Evolutionary conservation across 53 echinoderm and acorn worm genomes (phyloP).

Genomic region (Echinarachnius parma): DNA sequence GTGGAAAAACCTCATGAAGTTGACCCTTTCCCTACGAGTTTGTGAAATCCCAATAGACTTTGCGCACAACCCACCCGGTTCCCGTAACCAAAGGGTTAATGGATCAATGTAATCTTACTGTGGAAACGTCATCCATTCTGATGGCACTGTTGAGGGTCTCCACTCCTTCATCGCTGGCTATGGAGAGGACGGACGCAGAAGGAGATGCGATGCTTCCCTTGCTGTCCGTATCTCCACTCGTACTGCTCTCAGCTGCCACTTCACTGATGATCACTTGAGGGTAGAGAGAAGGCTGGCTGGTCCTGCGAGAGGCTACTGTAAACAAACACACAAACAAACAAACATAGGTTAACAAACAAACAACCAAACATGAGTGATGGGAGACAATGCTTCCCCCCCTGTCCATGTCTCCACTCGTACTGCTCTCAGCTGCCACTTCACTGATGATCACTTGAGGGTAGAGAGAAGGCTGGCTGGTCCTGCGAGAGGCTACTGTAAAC

Average conservation of each 20-base stretch:
- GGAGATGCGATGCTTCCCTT: slow-evolving; percentile 39
- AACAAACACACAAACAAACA: too few species aligned
- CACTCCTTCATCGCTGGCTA: slow-evolving; percentile 41
- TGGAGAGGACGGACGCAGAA: slow-evolving; percentile 55
- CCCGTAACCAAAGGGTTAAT: background rate
- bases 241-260: background rate
- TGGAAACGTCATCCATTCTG: slow-evolving; percentile 47
- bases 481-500: slow-evolving; percentile 7
- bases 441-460: slow-evolving; percentile 52
- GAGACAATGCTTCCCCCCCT: slow-evolving; percentile 36
- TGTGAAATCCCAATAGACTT: too few species aligned
- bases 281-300: slow-evolving; percentile 2
- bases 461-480: background rate
- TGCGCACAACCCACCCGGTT: too few species aligned
- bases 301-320: slow-evolving; percentile 7
- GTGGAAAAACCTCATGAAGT: too few species aligned
- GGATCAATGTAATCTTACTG: slow-evolving; percentile 4
- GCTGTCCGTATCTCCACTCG: slow-evolving; percentile 6
- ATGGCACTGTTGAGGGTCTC: slow-evolving; percentile 50
- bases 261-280: slow-evolving; percentile 50
- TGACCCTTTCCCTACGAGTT: too few species aligned
- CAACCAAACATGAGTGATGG: background rate
- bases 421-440: background rate
- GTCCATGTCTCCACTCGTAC: background rate
- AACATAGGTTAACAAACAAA: background rate